phyloP scores from a whole-genome alignment of 37 sponge, comb jelly and placozoan genomes.

The Geodia barretti region DNA sequence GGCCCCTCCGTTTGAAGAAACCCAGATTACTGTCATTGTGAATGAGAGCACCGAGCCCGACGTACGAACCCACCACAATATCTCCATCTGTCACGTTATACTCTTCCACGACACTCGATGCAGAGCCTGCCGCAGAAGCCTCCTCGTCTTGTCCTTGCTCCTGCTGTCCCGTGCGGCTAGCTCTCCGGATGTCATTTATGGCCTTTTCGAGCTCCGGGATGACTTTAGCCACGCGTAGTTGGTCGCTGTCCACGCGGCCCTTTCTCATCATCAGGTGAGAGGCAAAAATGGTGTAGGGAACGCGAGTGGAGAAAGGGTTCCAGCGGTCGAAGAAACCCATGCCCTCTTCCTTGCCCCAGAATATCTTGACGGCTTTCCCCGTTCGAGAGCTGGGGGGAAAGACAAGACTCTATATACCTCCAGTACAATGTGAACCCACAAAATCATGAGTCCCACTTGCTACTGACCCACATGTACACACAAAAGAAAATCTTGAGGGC shows the following conservation, averaged over 20 bases:
- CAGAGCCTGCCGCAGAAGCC: background rate
- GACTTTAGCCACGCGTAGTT: conserved; percentile 22
- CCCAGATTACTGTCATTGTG: conserved; percentile 77
- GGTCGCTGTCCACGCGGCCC: conserved; percentile 7
- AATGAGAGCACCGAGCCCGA: conserved; percentile 53
- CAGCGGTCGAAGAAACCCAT: conserved; percentile 56
- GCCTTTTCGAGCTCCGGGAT: conserved; percentile 38
- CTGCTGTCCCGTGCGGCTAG: background rate
- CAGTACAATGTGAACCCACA: no score
- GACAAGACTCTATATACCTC: no score
- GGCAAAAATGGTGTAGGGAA: conserved; percentile 45
- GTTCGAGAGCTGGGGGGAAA: conserved; percentile 20
- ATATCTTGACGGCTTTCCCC: conserved; percentile 55
- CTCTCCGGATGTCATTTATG: conserved; percentile 29
- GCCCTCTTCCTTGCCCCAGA: conserved; percentile 49
- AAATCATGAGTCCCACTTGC: no score
- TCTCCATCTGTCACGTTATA: conserved; percentile 34
- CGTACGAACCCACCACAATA: conserved; percentile 21
- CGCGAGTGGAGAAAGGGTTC: conserved; percentile 61
- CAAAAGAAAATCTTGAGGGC: no score
- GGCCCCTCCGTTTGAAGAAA: conserved; percentile 71
- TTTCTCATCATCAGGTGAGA: conserved; percentile 63
- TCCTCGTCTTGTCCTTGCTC: conserved; percentile 1
- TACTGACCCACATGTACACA: no score
- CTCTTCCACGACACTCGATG: background rate